phyloP scores from a whole-genome alignment of 2,797 vertebrate genomes.

The Macrochelys suwanniensis region DNA sequence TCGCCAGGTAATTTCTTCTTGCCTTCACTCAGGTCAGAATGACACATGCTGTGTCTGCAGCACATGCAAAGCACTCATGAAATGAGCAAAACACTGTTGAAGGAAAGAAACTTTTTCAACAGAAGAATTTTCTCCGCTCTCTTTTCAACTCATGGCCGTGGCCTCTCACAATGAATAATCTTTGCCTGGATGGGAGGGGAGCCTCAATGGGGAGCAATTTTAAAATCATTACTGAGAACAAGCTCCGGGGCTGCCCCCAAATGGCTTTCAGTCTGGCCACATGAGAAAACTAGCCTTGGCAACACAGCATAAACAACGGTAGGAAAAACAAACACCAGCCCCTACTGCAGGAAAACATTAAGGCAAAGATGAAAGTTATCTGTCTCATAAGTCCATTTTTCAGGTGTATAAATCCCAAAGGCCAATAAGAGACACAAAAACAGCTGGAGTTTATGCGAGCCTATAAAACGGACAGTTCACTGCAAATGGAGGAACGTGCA shows the following conservation, averaged over 20 bases:
- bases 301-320: slow-evolving; percentile 15
- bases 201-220: slow-evolving; percentile 41
- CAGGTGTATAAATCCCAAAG: slow-evolving; percentile 44
- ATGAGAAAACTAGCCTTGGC: slow-evolving; percentile 51
- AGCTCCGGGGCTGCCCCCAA: slow-evolving; percentile 60
- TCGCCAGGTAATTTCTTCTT: slow-evolving; percentile 48
- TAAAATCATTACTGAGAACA: slow-evolving; percentile 41
- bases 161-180: slow-evolving; percentile 55
- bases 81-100: slow-evolving; percentile 1
- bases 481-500: background rate
- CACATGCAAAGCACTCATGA: slow-evolving; percentile 35
- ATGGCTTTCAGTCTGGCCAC: slow-evolving; percentile 49
- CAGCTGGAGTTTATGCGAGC: slow-evolving; percentile 52
- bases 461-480: slow-evolving; percentile 24
- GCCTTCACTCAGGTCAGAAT: slow-evolving; percentile 31
- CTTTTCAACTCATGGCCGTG: background rate
- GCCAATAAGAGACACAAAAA: slow-evolving; percentile 30
- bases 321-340: slow-evolving; percentile 33
- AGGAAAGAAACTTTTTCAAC: background rate
- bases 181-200: slow-evolving; percentile 57
- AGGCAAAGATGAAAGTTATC: background rate
- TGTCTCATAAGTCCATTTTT: slow-evolving; percentile 31
- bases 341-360: background rate
- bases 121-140: slow-evolving; percentile 4
- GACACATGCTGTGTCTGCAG: slow-evolving; percentile 39